Evolutionary conservation across 2,113 vertebrate species (phyloP), one percentile per base, ranked within the genome.

Genomic region (Oostethus manadensis): DNA sequence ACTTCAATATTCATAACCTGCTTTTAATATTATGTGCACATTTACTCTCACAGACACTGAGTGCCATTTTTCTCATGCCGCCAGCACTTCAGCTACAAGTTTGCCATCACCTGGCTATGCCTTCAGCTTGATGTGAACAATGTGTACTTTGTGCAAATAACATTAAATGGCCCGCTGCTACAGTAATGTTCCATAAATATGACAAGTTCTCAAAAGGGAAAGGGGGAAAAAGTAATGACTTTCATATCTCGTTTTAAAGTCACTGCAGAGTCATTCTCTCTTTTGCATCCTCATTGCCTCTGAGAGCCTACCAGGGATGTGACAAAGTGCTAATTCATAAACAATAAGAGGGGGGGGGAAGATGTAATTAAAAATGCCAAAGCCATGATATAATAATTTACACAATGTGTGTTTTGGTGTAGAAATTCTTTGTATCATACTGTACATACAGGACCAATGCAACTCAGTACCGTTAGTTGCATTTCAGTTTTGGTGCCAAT

Each of bases 111-210:
- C 71, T 72, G 65, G 66, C 71, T 71, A 60, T 59, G 66, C 79
- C 70, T 76, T 79, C 64, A 51, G 70, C 76, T 72, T 86, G 68
- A 87, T 87, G 73, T 57, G 80, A 88, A 88, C 87, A 87, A 86
- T 78, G 71, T 87, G 86, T 81, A 76, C 80, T 82, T 76, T 82
- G 77, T 84, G 84, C 76, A 86, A 85, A 86, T 80, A 88, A 80
- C 73, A 87, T 88, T 80, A 84, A 83, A 88, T 66, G 82, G 75
- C 53, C 72, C 17, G 10, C 75, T 82, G 50, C 64, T 76, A 64
- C 77, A 75, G 76, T 73, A 86, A 88, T 80, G 77, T 74, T 70
- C 73, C 78, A 85, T 88, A 86, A 87, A 89, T 86, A 86, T 87
- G 79, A 80, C 85, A 66, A 77, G 84, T 74, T 82, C 75, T 77